Percentiles rank a stretch among this genome's conserved stretches.
Conservation (phyloP, 2,888 invertebrate species). For the Phragmatobia fuliginosa region DNA sequence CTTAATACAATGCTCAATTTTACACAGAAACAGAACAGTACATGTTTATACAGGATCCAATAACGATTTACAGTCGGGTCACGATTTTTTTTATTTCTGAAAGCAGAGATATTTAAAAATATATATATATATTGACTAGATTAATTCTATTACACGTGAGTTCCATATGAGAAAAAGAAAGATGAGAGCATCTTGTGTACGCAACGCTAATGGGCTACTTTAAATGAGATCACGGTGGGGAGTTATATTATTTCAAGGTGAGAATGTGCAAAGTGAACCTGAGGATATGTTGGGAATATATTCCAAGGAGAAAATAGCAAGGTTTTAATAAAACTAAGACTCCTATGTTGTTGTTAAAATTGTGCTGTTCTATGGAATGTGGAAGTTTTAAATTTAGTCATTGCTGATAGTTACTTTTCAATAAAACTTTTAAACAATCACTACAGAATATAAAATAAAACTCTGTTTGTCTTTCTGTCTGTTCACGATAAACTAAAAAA, state of each 20-base stretch:
- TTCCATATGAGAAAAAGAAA: conserved; percentile 21
- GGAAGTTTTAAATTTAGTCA: background rate
- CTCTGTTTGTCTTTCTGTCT: too few species aligned
- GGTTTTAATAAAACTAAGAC: background rate
- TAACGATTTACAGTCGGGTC: background rate
- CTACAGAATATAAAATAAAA: too few species aligned
- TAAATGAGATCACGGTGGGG: conserved; percentile 27
- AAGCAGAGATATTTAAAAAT: background rate
- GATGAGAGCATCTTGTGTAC: conserved; percentile 47
- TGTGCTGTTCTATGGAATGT: background rate
- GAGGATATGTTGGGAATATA: conserved; percentile 17
- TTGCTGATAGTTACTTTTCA: background rate
- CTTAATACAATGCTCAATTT: too few species aligned
- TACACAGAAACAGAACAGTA: too few species aligned
- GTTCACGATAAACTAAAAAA: too few species aligned
- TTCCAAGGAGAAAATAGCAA: background rate
- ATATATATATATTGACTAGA: background rate
- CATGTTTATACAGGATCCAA: too few species aligned
- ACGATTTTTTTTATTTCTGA: background rate
- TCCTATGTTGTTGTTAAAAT: background rate
- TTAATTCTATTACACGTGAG: conserved; percentile 8
- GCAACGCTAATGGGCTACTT: conserved; percentile 48
- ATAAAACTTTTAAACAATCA: too few species aligned
- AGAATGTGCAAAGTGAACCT: conserved; percentile 14
- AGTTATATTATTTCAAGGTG: conserved; percentile 18